Evolutionary conservation across 2,888 invertebrate species (phyloP), one percentile per base, ranked within the genome.

Genomic region (Eulithis testata): DNA sequence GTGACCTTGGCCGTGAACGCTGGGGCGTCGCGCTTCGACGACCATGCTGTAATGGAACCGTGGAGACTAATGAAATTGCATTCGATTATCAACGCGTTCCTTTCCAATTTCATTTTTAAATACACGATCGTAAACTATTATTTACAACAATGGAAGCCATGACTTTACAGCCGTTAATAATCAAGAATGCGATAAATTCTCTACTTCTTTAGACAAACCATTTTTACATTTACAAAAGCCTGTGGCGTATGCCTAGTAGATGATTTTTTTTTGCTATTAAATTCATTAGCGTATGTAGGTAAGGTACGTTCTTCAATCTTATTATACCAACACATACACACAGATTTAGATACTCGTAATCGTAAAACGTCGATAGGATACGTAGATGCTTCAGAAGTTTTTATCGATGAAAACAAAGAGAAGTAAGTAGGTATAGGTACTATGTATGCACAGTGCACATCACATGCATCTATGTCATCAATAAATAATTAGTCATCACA

Each of bases 1-100:
- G 76, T 87, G 91, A 91, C 92, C 92, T 92, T 93, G 92, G 82
- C 91, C 90, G 83, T 92, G 91, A 91, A 91, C 88, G 89, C 77
- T 77, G 87, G 86, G 86, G 86, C 87, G 90, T 84, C 87, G 83
- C 89, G 90, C 90, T 87, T 82, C 83, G 84, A 84, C 86, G 84
- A 85, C 89, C 89, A 89, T 87, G 85, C 85, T 87, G 86, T 83
- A 88, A 86, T 83, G 76, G 79, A 83, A 86, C 82, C 81, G 60
- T 63, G 55, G 81, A 87, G 84, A 85, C 76, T 87, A 85, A 87
- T 88, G 81, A 83, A 90, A 89, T 86, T 87, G 80, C 86, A 83
- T 86, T 80, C 76, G 83, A 89, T 89, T 89, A 85, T 79, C 70
- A 76, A 83, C 85, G 87, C 89, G 84, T 88, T 86, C 85, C 73